These are phyloP conservation scores for Cylas formicarius DNA, from an alignment of 1,140 invertebrate genomes.

Conservation along the genomic window DNA sequence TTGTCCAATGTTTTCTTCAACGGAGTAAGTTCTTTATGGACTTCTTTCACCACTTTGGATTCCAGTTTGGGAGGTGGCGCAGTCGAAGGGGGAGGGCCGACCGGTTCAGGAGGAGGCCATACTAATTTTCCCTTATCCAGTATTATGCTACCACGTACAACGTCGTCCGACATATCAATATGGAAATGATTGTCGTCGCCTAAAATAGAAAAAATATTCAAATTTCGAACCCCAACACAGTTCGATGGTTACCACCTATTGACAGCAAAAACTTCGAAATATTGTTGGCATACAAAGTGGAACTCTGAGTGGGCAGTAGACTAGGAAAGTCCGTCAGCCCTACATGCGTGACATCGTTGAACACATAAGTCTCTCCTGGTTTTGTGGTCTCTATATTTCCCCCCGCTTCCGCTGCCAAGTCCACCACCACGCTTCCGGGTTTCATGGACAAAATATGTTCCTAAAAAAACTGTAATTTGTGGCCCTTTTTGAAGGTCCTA, in stretches of 20 bases:
- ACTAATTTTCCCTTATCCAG: constrained; percentile 64
- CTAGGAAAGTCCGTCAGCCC: constrained; percentile 81
- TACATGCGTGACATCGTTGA: constrained; percentile 77
- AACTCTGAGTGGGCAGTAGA: constrained; percentile 77
- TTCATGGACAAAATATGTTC: constrained; percentile 80
- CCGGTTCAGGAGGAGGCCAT: constrained; percentile 70
- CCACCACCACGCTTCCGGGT: constrained; percentile 83
- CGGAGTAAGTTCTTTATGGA: constrained; percentile 43
- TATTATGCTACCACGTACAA: constrained; percentile 75
- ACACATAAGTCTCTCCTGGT: constrained; percentile 68
- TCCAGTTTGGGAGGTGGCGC: constrained; percentile 40
- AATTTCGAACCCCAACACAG: constrained; percentile 5
- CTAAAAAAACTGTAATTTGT: constrained; percentile 41
- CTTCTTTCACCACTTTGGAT: constrained; percentile 40
- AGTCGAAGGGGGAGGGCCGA: constrained; percentile 43
- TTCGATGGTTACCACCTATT: constrained; percentile 50
- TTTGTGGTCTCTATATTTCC: constrained; percentile 81
- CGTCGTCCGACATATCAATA: constrained; percentile 79
- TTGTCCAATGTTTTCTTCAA: constrained; percentile 57
- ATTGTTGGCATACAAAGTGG: constrained; percentile 84
- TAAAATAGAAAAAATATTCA: constrained; percentile 30
- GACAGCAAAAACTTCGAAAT: constrained; percentile 82
- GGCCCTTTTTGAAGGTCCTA: no score
- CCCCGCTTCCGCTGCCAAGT: constrained; percentile 82
- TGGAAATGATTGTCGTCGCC: constrained; percentile 68